A percentile compares a stretch with the other conserved stretches of the same genome.
Evolutionary conservation across 2,113 vertebrate species (phyloP).

Genomic region (Neodon shergylaensis): DNA sequence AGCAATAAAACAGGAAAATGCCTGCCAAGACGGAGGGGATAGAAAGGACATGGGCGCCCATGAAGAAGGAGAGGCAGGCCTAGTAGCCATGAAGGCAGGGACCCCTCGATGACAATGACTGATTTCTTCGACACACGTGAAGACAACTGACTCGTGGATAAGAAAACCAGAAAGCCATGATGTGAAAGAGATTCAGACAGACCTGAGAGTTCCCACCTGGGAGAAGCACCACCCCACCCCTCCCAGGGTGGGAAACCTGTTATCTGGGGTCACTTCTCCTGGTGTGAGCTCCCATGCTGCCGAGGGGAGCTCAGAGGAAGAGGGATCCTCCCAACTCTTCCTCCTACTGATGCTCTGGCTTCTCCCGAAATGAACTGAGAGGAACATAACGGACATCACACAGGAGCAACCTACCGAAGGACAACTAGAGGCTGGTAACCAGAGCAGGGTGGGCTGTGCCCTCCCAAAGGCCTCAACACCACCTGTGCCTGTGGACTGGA

Average conservation of each 20-base stretch:
- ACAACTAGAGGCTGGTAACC: too few relatives aligned
- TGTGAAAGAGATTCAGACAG: neutral
- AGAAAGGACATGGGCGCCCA: neutral
- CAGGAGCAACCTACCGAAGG: too few relatives aligned
- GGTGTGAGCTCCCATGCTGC: neutral
- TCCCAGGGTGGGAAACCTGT: neutral
- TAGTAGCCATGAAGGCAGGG: neutral
- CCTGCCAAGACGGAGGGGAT: neutral
- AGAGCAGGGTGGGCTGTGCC: neutral
- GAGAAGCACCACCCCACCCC: neutral
- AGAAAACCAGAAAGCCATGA: neutral
- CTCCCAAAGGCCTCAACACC: neutral
- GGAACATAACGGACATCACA: too few relatives aligned
- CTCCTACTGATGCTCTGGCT: neutral
- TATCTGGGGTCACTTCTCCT: neutral
- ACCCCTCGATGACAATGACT: neutral
- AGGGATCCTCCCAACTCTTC: neutral
- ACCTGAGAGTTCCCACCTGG: neutral
- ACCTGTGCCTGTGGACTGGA: neutral
- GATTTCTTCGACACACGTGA: neutral
- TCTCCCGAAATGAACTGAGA: neutral
- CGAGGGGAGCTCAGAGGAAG: neutral
- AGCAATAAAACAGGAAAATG: slow-evolving; percentile 41
- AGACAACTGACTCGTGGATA: neutral
- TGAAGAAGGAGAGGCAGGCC: neutral